These are phyloP conservation scores for Mercenaria mercenaria DNA, from an alignment of 1,140 invertebrate genomes.

Conservation along the genomic window DNA sequence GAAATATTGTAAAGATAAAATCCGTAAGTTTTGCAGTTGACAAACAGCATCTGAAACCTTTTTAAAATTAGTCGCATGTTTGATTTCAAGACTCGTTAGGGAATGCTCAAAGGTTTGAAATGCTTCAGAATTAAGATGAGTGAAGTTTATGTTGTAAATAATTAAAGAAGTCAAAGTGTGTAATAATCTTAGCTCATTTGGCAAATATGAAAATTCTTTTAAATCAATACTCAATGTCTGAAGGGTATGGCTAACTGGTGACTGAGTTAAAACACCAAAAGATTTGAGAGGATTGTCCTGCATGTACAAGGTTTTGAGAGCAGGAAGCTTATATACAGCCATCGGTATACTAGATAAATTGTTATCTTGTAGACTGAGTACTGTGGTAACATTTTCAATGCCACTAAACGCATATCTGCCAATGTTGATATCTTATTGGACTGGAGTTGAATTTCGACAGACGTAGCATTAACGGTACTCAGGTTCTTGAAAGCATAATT, in stretches of 20 bases:
- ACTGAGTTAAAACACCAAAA: background rate
- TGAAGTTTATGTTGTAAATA: background rate
- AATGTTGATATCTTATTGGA: background rate
- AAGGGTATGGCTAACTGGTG: background rate
- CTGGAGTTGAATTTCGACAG: background rate
- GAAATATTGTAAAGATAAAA: background rate
- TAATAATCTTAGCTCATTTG: background rate
- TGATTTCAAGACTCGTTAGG: background rate
- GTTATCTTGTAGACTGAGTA: background rate
- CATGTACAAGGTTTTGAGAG: background rate
- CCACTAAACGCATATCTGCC: background rate
- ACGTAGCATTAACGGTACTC: background rate
- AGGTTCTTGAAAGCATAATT: background rate
- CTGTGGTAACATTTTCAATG: background rate
- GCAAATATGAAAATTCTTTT: background rate
- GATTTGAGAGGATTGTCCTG: background rate
- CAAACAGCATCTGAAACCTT: background rate
- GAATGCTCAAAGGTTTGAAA: background rate
- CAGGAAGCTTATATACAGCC: background rate
- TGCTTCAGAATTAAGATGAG: background rate
- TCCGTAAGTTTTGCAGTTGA: background rate
- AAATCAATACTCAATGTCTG: background rate
- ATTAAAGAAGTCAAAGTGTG: background rate
- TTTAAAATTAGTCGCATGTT: background rate
- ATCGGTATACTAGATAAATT: background rate